Percentiles rank a stretch among this genome's conserved stretches.
These are phyloP conservation scores for Malacoctenus gilli DNA, from an alignment of 2,797 vertebrate species.

Conservation along the genomic window DNA sequence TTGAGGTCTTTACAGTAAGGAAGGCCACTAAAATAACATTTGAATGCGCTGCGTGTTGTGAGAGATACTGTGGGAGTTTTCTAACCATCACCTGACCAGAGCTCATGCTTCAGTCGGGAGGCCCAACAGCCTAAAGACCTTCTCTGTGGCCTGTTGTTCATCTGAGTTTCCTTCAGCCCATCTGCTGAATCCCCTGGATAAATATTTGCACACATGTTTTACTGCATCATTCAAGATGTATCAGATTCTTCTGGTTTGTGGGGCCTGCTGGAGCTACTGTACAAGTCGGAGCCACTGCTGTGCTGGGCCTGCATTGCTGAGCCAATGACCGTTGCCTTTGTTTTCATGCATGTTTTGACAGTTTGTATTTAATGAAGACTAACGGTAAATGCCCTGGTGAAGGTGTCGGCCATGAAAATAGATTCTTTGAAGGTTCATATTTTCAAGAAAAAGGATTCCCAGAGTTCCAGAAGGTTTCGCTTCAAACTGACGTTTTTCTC, in stretches of 20 bases:
- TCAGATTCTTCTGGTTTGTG: conserved; percentile 35
- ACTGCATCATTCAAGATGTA: conserved; percentile 6
- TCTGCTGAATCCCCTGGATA: conserved; percentile 36
- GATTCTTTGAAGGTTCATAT: conserved; percentile 18
- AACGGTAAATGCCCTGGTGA: conserved; percentile 12
- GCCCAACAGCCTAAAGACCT: conserved; percentile 7
- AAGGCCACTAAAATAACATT: too few relatives aligned
- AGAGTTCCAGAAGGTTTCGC: background rate
- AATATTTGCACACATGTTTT: conserved; percentile 42
- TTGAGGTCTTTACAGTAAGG: too few relatives aligned
- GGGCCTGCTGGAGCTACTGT: conserved; percentile 16
- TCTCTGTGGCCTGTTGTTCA: conserved; percentile 26
- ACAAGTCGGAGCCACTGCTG: conserved; percentile 18
- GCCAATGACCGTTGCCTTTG: conserved; percentile 33
- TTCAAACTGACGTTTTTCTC: conserved; percentile 26
- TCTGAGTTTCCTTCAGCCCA: conserved; percentile 26
- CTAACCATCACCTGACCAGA: conserved; percentile 9
- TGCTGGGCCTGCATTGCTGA: conserved; percentile 26
- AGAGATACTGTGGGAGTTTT: background rate
- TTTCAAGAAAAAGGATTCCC: conserved; percentile 5
- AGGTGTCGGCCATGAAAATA: conserved; percentile 8
- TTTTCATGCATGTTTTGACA: conserved; percentile 32
- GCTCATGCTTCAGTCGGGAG: conserved; percentile 2
- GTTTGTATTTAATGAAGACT: conserved; percentile 23
- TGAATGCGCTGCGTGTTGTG: background rate